Base-by-base conservation (phyloP, 2,888 invertebrate species). In the Agrotis puta region DNA sequence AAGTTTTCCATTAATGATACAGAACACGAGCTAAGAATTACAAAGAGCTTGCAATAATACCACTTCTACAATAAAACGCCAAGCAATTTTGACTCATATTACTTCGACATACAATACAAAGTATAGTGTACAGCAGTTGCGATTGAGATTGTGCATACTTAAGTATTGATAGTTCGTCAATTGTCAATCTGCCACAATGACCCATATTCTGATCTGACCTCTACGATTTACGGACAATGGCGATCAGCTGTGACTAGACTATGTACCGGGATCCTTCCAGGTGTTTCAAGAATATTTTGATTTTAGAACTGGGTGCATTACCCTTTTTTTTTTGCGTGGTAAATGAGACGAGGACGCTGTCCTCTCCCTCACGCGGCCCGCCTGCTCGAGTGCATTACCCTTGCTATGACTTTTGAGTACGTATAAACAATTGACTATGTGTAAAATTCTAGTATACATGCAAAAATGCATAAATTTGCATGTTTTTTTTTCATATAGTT, bases 141-240 rank as follows among this genome's bases (percentile, higher is more conserved):
- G 27, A 27, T 64, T 24, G 48, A 73, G 73, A 53, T 70, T 56
- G 56, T 73, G 73, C 64, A 57, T 74, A 73, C 43, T 22, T 56
- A 56, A 50, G 75, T 58, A 57, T 69, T 69, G 54, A 47, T 47
- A 74, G 62, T 47, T 22, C 24, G 24, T 57, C 65, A 65, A 74
- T 74, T 57, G 62, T 58, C 51, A 27, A 33, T 3, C 43, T n/a
- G 43, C 20, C 45, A 70, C 70, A 27, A 20, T 70, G 76, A 76
- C 74, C 74, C 24, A 74, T 69, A 58, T 75, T 57, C 57, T 14
- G 74, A 47, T 33, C 45, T 65, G 74, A 65, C 72, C 71, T 72
- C 50, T 57, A 64, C 24, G 64, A 45, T 45, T 51, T 62, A 43
- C 56, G 51, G 66, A 72, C 74, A 74, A 72, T 67, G 48, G 11